Evolutionary conservation across 2,888 invertebrate species (phyloP).

Genomic region (Vesta saturnalis): DNA sequence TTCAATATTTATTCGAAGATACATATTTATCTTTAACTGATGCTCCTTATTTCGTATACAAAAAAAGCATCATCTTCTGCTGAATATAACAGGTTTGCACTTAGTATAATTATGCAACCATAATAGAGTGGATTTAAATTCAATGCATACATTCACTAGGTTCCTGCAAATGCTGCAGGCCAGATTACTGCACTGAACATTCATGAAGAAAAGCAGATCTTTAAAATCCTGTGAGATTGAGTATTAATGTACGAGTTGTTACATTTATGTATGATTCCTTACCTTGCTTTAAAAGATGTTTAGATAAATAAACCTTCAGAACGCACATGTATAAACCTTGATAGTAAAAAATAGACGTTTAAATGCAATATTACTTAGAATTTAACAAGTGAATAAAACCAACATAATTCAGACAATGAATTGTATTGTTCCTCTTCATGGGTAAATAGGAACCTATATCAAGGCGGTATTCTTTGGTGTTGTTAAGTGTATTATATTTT

Average conservation of each 20-base stretch:
- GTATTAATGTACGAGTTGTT: background rate
- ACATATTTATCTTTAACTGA: too few species aligned
- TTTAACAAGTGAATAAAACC: background rate
- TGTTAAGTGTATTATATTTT: background rate
- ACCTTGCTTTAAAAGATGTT: too few species aligned
- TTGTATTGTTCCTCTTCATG: background rate
- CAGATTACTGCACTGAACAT: conserved; percentile 89
- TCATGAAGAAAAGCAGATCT: conserved; percentile 72
- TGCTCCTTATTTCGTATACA: too few species aligned
- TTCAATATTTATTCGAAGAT: too few species aligned
- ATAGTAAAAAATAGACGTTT: background rate
- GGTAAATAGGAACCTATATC: background rate
- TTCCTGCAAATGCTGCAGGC: conserved; percentile 93
- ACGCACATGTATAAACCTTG: background rate
- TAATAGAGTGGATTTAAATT: too few species aligned
- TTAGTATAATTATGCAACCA: background rate
- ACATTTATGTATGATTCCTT: background rate
- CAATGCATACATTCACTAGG: too few species aligned
- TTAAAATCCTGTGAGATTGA: conserved; percentile 21
- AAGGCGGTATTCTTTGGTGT: background rate
- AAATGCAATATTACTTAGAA: background rate
- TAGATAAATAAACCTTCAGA: too few species aligned
- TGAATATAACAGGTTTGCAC: too few species aligned
- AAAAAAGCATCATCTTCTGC: too few species aligned
- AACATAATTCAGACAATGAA: conserved; percentile 1